Evolutionary conservation across 2,797 vertebrate species (phyloP).

Genomic region (Sandelia bainsii): DNA sequence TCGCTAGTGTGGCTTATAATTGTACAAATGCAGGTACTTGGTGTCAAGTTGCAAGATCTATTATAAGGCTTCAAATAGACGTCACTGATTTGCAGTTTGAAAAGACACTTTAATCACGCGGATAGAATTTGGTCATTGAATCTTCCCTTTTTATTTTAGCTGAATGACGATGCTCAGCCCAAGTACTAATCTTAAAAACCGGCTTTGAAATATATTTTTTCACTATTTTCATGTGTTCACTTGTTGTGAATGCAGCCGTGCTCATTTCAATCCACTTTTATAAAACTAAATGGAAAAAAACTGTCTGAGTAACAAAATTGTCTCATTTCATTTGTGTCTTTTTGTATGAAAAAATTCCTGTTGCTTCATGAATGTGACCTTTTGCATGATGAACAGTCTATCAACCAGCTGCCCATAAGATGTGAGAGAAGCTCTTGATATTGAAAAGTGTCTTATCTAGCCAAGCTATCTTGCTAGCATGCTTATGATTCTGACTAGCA

Average conservation of each 20-base stretch:
- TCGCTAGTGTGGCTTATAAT: slow-evolving; percentile 6
- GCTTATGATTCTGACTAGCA: slow-evolving; percentile 68
- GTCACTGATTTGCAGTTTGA: slow-evolving; percentile 28
- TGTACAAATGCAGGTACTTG: slow-evolving; percentile 6
- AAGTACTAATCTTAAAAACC: background rate
- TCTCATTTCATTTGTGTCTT: slow-evolving; percentile 48
- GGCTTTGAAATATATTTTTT: slow-evolving; percentile 13
- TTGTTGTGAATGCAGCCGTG: slow-evolving; percentile 13
- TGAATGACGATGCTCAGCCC: background rate
- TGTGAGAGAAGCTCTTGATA: slow-evolving; percentile 69
- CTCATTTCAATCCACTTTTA: slow-evolving; percentile 35
- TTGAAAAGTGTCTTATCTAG: slow-evolving; percentile 74
- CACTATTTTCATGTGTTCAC: background rate
- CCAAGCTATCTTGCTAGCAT: slow-evolving; percentile 62
- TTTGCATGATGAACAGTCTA: slow-evolving; percentile 76
- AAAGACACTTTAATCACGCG: slow-evolving; percentile 37
- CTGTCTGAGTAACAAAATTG: slow-evolving; percentile 53
- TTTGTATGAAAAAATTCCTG: slow-evolving; percentile 62
- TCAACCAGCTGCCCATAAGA: slow-evolving; percentile 70
- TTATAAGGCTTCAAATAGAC: background rate
- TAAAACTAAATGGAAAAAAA: slow-evolving; percentile 31
- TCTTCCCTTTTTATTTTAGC: background rate
- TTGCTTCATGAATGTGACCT: slow-evolving; percentile 73
- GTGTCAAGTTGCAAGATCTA: no score
- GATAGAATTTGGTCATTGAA: background rate